Evolutionary conservation across 2,888 invertebrate species (phyloP), one percentile per base, ranked within the genome.

Genomic region (Diabrotica balteata): DNA sequence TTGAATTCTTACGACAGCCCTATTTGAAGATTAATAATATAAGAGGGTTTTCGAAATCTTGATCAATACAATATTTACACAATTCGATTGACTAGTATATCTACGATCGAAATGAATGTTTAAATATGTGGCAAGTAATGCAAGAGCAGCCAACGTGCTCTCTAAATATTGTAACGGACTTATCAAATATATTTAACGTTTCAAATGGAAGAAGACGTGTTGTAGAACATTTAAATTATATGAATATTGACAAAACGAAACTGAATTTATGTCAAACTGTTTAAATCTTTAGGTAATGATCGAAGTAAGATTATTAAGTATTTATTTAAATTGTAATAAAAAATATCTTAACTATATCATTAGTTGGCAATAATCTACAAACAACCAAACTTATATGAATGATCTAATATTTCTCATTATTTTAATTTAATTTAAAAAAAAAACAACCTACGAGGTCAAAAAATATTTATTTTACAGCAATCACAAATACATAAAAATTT

Each of bases 181-280:
- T 44, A 63, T 63, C 9, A 63, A 63, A 63, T 44, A 63, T 44
- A 63, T 63, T 63, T 57, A 63, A 43, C 50, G 50, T 8, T 17
- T 11, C 50, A 63, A 63, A 63, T 63, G 63, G 63, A 63, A 63
- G 55, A 63, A 49, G 51, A 63, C 63, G 47, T 50, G 63, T 50
- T 50, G 11, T 46, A 50, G 55, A 51, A 63, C 55, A 57, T 54
- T 54, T 50, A 47, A 8, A 9, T 47, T 47, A 47, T 47, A 47
- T 47, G 47, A 47, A 47, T 46, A 46, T 46, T 46, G 32, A 32
- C 4, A 32, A 32, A 32, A 32, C 0, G 32, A 32, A 45, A 54
- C 47, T 43, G 54, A 47, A 45, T 63, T 63, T 63, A 46, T 43
- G 55, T 45, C 55, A 53, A 54, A 63, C 55, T 63, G 55, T 54